Base-by-base conservation (phyloP, 2,113 vertebrate species). In the Muntiacus muntjak region DNA sequence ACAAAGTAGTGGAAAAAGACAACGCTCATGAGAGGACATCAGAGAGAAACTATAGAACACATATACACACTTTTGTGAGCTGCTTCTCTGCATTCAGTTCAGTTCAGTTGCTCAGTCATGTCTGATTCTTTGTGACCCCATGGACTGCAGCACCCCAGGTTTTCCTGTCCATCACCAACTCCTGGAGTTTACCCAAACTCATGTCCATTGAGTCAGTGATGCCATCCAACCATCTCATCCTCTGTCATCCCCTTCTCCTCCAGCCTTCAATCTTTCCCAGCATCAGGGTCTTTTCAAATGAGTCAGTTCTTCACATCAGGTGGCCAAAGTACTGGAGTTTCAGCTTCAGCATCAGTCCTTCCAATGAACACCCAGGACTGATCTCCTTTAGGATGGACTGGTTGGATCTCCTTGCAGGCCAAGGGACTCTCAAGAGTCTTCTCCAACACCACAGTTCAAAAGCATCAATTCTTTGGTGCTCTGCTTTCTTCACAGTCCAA, bases 101-200 rank as follows among this genome's bases (percentile, higher is more conserved):
- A 40, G 36, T 23, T 74, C 36, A 40, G 21, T 74, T 13, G n/a
- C n/a, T 40, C 67, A 74, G 67, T 40, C 12, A 5, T 74, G 19
- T 74, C n/a, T 0, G 5, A 74, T 74, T 40, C 67, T 74, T 74
- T 74, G 67, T 25, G 36, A 74, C 10, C 19, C n/a, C n/a, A 36
- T 71, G 64, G 19, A 36, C 64, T 67, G 33, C 33, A 67, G 16
- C 64, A n/a, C 0, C 0, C 19, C n/a, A 3, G n/a, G 19, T 36
- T 13, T 40, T 5, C 67, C 36, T 13, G 67, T 23, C 67, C 19
- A 74, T 74, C 67, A 71, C 2, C 19, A 36, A 12, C 19, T 71
- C n/a, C 64, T 2, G 1, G n/a, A 13, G 67, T 21, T 74, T 40
- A 11, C 19, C 23, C 67, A 71, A 40, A 74, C n/a, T 74, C 19